These are phyloP conservation scores for Solea senegalensis DNA, from an alignment of 2,113 vertebrate genomes.

Conservation along the genomic window DNA sequence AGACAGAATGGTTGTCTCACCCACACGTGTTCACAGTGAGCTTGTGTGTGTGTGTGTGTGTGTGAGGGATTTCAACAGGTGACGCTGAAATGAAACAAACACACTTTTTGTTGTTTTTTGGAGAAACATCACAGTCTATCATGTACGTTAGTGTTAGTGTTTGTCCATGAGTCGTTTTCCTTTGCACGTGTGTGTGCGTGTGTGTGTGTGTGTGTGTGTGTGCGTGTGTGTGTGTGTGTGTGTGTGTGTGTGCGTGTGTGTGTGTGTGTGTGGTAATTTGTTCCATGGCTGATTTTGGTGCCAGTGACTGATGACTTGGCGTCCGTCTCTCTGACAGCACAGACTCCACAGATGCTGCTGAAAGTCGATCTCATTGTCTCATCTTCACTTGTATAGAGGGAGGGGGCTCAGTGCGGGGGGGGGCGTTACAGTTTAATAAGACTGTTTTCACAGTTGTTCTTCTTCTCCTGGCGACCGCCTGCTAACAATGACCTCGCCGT, in stretches of 20 bases:
- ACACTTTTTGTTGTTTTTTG: too few species aligned
- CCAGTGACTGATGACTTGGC: conserved; percentile 33
- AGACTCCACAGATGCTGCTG: conserved; percentile 31
- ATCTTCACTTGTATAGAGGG: conserved; percentile 15
- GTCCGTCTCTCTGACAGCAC: conserved; percentile 20
- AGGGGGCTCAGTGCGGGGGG: not conserved
- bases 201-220: conserved; percentile 14
- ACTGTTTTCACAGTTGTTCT: conserved; percentile 64
- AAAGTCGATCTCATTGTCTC: conserved; percentile 61
- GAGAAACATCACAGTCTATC: too few species aligned
- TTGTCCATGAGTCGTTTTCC: not conserved
- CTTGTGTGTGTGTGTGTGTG: conserved; percentile 4
- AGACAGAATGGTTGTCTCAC: too few species aligned
- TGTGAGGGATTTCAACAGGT: conserved; percentile 16
- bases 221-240: not conserved
- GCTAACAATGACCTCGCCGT: not conserved
- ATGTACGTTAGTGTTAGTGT: too few species aligned
- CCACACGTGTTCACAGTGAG: too few species aligned
- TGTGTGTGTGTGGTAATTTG: not conserved
- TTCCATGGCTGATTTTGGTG: too few species aligned
- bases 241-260: not conserved
- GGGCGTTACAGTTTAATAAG: conserved; percentile 26
- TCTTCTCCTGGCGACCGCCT: conserved; percentile 7
- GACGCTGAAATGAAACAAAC: not conserved
- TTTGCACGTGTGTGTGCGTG: conserved; percentile 2